Percentiles rank a stretch among this genome's conserved stretches.
phyloP scores from a whole-genome alignment of 2,797 vertebrate species.

The Scarus forsteni region DNA sequence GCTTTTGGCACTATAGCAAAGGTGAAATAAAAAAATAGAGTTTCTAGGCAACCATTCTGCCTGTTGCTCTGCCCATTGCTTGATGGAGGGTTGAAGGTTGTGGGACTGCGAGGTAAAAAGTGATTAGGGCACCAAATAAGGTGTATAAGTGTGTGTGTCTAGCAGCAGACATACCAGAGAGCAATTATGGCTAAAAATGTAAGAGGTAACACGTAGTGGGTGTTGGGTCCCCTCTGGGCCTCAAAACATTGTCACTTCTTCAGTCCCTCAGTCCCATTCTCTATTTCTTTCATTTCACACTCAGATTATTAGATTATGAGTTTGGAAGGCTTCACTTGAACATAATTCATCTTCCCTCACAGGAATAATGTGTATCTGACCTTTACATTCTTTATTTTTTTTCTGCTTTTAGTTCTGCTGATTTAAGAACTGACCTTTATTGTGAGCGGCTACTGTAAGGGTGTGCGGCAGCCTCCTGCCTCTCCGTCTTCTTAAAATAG shows the following conservation, averaged over 20 bases:
- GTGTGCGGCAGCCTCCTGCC: conserved; percentile 3
- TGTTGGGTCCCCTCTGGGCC: conserved; percentile 40
- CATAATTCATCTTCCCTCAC: conserved; percentile 21
- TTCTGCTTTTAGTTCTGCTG: conserved; percentile 27
- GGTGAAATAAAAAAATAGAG: conserved; percentile 35
- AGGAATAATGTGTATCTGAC: conserved; percentile 47
- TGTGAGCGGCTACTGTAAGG: conserved; percentile 4
- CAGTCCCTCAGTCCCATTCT: conserved; percentile 29
- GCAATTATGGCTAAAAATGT: conserved; percentile 62
- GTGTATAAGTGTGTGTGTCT: conserved; percentile 22
- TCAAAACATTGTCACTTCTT: conserved; percentile 38
- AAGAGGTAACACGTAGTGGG: conserved; percentile 64
- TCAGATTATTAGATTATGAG: conserved; percentile 44
- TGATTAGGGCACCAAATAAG: conserved; percentile 62
- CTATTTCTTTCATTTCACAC: conserved; percentile 50
- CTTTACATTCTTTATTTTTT: conserved; percentile 49
- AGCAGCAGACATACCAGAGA: conserved; percentile 45
- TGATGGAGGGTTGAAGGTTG: conserved; percentile 70
- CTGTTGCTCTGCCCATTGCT: conserved; percentile 65
- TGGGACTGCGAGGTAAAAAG: conserved; percentile 63
- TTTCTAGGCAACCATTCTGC: conserved; percentile 74
- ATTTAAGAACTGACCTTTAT: conserved; percentile 54
- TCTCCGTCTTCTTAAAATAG: conserved; percentile 25
- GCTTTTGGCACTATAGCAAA: conserved; percentile 45
- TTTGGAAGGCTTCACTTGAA: conserved; percentile 28